Base-by-base conservation (phyloP, 2,113 vertebrate species). In the Oostethus manadensis region DNA sequence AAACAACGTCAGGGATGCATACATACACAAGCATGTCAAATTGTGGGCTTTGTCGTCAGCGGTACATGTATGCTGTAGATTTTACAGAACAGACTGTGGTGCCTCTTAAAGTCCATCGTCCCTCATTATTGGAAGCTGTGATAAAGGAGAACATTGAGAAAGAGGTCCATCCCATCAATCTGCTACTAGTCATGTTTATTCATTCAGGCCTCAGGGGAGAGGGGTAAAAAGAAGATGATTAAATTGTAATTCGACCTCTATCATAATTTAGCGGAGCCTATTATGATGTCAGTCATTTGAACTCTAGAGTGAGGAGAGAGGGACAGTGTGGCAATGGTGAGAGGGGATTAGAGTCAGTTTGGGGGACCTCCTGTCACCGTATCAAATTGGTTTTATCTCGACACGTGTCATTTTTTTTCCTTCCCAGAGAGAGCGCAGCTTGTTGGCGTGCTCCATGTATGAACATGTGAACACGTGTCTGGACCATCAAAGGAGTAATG, bases 171-270 rank as follows among this genome's bases (percentile, higher is more conserved):
- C 65, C 74, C 71, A 82, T 73, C 77, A 71, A 64, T 77, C 74
- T 74, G 29, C 53, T 69, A 72, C 67, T 76, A 84, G 79, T 82
- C 80, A 83, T 84, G 79, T 86, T 85, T 89, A 87, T 87, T 87
- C 76, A 86, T 88, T 79, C 78, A 70, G 57, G 78, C 86, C 81
- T 82, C 70, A 23, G 64, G 86, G 74, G 81, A 82, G 73, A 67
- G 60, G 73, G 66, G 79, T 73, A 80, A 80, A 83, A 82, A 65
- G 64, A 70, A 78, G 77, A 86, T 85, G 79, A 89, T 89, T 89
- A 87, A 80, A 88, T 88, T 90, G 80, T 86, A 88, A 88, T 88
- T 86, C 84, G 85, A 88, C 84, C 83, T 88, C 83, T 83, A 86
- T 89, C 83, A 87, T 82, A 78, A 84, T 89, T 88, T 82, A 86